phyloP scores from a whole-genome alignment of 2,888 invertebrate species.

The Nasonia oneida region DNA sequence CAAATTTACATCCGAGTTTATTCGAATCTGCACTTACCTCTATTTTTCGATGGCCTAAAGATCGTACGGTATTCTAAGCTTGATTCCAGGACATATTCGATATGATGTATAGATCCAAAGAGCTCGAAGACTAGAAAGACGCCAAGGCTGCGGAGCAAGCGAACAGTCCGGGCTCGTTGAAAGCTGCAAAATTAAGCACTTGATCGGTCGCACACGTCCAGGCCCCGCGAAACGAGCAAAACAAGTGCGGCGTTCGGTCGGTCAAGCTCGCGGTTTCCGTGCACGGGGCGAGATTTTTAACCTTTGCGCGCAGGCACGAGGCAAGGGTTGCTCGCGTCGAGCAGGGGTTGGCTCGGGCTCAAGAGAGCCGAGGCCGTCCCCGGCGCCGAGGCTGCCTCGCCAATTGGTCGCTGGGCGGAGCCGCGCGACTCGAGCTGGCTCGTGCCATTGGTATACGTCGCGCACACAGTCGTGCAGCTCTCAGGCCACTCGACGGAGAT shows the following conservation, averaged over 20 bases:
- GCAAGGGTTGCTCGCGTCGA: slow-evolving; percentile 20
- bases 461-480: neutral
- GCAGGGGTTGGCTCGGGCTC: slow-evolving; percentile 30
- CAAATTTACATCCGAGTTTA: too few relatives aligned
- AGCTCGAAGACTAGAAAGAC: neutral
- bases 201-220: slow-evolving; percentile 25
- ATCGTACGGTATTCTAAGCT: neutral
- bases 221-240: neutral
- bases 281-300: slow-evolving; percentile 26
- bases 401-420: slow-evolving; percentile 55
- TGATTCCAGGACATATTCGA: neutral
- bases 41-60: neutral
- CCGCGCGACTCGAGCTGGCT: neutral
- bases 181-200: slow-evolving; percentile 38
- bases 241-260: slow-evolving; percentile 4
- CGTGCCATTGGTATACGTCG: slow-evolving; percentile 26
- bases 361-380: slow-evolving; percentile 21
- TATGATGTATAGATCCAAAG: neutral
- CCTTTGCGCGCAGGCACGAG: neutral
- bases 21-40: neutral
- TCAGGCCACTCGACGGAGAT: neutral
- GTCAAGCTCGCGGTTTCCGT: neutral
- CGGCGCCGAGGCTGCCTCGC: neutral
- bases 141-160: neutral
- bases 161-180: neutral